Evolutionary conservation across 2,797 vertebrate species (phyloP), one percentile per base, ranked within the genome.

Genomic region (Ciconia nigra): DNA sequence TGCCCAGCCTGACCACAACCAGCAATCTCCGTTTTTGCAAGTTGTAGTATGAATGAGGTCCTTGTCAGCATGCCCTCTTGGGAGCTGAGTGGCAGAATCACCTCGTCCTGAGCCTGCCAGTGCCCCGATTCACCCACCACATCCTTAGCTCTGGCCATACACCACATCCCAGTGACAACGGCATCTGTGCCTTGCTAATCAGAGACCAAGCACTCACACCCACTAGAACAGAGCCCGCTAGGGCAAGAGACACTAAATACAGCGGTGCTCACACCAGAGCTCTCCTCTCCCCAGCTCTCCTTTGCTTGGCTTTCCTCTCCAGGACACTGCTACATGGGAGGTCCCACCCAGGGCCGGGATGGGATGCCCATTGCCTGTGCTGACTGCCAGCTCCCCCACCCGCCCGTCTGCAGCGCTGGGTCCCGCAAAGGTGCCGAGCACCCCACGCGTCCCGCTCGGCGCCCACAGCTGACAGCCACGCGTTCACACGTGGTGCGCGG

Each of bases 401-500:
- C 15, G 9, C 39, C 2, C 24, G 18, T 3, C 37, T 8, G 52
- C 16, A 7, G 3, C 1, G 0, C 33, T 16, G 14, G 19, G 25
- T n/a, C 28, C n/a, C 11, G 1, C 16, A 31, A 14, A 59, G 19
- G 55, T 42, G 55, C 55, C 5, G 15, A 69, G 44, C 51, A 29
- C 41, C 54, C 52, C 39, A 10, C 6, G 7, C 14, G 21, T 13
- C 25, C 61, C 6, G 1, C 61, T 52, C 17, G 0, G 11, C 33
- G 6, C 39, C 42, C 52, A 29, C 2, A 16, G 37, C 62, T 7
- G 5, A 20, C 46, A 52, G 59, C 55, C 58, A 1, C 31, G 10
- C 12, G 35, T 14, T 46, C 67, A 61, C 35, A 9, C 11, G 2
- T 28, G 51, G 51, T 22, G 63, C 3, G 2, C 57, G 10, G 0